Evolutionary conservation across 2,888 invertebrate species (phyloP).

Genomic region (Spilosoma lubricipeda): DNA sequence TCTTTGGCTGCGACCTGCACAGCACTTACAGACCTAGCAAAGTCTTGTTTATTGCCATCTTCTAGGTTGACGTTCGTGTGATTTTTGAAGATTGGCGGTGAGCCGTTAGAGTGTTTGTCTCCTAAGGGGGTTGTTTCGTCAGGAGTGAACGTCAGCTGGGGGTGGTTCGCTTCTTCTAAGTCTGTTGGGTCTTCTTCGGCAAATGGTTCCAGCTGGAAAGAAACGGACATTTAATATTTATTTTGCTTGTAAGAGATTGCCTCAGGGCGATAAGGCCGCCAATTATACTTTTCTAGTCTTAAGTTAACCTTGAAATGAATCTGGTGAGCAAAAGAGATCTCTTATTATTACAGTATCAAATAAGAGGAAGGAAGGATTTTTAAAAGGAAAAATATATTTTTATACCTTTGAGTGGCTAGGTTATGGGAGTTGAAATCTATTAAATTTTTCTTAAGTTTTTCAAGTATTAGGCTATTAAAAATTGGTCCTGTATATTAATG

Average conservation of each 20-base stretch:
- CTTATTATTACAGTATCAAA: too few relatives aligned
- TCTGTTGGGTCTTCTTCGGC: slow-evolving; percentile 73
- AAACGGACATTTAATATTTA: slow-evolving; percentile 7
- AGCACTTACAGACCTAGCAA: slow-evolving; percentile 90
- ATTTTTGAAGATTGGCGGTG: slow-evolving; percentile 72
- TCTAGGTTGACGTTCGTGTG: slow-evolving; percentile 64
- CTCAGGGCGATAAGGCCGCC: too few relatives aligned
- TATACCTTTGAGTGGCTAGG: not conserved
- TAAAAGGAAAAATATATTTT: too few relatives aligned
- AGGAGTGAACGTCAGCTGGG: slow-evolving; percentile 67
- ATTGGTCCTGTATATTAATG: too few relatives aligned
- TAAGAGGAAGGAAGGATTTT: too few relatives aligned
- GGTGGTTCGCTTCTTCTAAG: slow-evolving; percentile 59
- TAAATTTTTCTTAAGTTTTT: too few relatives aligned
- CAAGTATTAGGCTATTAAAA: too few relatives aligned
- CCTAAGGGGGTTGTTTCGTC: slow-evolving; percentile 65
- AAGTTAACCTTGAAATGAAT: too few relatives aligned
- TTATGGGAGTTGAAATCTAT: too few relatives aligned
- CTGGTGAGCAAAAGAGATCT: too few relatives aligned
- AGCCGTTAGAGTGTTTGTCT: slow-evolving; percentile 65
- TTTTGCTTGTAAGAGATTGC: too few relatives aligned
- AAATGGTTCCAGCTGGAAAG: slow-evolving; percentile 73
- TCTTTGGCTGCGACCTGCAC: slow-evolving; percentile 87
- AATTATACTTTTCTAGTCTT: too few relatives aligned
- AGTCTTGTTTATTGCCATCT: slow-evolving; percentile 62